phyloP scores from a whole-genome alignment of 2,113 vertebrate species.

The Seriola rivoliana region DNA sequence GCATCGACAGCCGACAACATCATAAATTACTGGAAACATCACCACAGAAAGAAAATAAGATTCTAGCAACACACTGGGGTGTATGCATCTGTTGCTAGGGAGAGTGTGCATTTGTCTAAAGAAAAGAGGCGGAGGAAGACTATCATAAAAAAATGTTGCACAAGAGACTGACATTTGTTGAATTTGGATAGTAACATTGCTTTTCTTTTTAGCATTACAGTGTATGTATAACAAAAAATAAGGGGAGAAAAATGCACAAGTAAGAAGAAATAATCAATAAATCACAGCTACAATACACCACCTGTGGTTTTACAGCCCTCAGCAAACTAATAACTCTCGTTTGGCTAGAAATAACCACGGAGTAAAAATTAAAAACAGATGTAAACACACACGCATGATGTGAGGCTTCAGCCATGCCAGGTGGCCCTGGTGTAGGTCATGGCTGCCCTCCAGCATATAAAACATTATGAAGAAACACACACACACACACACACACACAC shows the following conservation, averaged over 20 bases:
- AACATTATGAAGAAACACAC: too few relatives aligned
- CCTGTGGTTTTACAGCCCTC: neutral
- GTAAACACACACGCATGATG: neutral
- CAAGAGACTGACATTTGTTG: neutral
- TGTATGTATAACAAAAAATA: neutral
- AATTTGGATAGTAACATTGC: neutral
- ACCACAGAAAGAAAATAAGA: conserved; percentile 20
- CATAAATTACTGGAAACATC: conserved; percentile 16
- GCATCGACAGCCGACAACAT: conserved; percentile 2
- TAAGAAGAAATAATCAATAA: neutral
- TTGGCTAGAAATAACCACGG: conserved; percentile 13
- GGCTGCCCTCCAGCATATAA: neutral
- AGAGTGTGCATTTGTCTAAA: neutral
- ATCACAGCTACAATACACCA: conserved; percentile 7
- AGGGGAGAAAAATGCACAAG: neutral
- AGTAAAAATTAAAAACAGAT: conserved; percentile 12
- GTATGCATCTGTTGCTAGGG: conserved; percentile 23
- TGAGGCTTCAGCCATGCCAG: neutral
- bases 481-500: too few relatives aligned
- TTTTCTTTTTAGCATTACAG: neutral
- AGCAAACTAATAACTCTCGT: conserved; percentile 9
- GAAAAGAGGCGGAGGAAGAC: neutral
- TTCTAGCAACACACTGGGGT: neutral
- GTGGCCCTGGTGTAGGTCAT: neutral
- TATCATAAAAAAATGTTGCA: neutral